A percentile compares a stretch with the other conserved stretches of the same genome.
Conservation (phyloP, 2,888 invertebrate genomes). For the Drosophila limbata region DNA sequence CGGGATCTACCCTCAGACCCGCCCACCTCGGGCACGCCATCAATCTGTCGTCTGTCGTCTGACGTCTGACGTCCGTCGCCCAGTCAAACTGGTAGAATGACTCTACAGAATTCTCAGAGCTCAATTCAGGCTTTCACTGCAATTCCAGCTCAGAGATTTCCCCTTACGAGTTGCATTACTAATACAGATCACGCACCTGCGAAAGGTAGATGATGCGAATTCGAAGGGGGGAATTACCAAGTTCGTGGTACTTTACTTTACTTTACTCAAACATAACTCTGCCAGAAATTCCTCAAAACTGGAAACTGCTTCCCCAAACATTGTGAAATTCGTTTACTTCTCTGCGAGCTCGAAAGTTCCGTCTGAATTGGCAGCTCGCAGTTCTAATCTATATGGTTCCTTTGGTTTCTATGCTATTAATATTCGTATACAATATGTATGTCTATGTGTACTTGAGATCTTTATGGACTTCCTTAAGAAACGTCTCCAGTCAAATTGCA, state of each 20-base stretch:
- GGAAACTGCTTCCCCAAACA: neutral
- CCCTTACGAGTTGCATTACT: slow-evolving; percentile 25
- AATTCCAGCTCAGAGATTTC: slow-evolving; percentile 14
- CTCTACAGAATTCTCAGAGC: slow-evolving; percentile 34
- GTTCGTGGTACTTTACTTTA: neutral
- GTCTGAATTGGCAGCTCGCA: neutral
- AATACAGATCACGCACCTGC: slow-evolving; percentile 46
- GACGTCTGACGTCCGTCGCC: neutral
- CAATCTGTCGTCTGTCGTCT: neutral
- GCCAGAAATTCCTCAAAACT: neutral
- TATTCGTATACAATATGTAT: neutral
- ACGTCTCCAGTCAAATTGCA: slow-evolving; percentile 3
- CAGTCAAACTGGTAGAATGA: slow-evolving; percentile 4
- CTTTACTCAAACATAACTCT: neutral
- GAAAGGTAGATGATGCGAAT: slow-evolving; percentile 11
- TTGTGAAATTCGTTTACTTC: slow-evolving; percentile 1
- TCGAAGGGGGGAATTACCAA: slow-evolving; percentile 29
- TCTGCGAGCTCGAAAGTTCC: neutral
- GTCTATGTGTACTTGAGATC: neutral
- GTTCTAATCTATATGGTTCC: slow-evolving; percentile 6
- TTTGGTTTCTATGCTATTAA: slow-evolving; percentile 1
- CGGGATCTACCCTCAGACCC: slow-evolving; percentile 4
- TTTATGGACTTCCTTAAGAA: neutral
- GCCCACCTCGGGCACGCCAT: slow-evolving; percentile 4
- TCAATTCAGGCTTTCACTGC: slow-evolving; percentile 33